Base-by-base conservation (phyloP, 2,888 invertebrate species). In the Amblyteles armatorius region DNA sequence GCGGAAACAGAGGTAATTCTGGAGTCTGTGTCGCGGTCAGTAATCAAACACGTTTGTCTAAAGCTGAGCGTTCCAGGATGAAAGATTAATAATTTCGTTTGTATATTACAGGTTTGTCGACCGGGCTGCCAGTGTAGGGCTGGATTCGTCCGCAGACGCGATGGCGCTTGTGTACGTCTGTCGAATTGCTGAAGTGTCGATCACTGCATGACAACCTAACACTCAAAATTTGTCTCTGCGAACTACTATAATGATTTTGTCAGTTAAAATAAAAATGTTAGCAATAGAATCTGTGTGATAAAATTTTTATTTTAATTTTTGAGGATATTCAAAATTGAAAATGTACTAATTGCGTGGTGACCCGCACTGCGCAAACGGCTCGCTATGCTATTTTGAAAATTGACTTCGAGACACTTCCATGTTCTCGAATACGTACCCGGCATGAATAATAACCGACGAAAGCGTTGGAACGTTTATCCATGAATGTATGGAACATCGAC, bases 91-190 rank as follows among this genome's bases (percentile, higher is more conserved):
- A 19, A 3, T 55, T 71, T 29, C 2, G 16, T 52, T 48, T 4
- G 0, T 71, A 52, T 16, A 4, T 65, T 36, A 9, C 67, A 77
- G 76, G 3, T n/a, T 11, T 77, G 67, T 22, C 0, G 29, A 3
- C 6, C 2, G 22, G 76, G 76, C 36, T 77, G 67, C 36, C 22
- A 55, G 22, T 77, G 67, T 48, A 48, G 3, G 6, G 19, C 3
- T 7, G 22, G 55, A 7, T 55, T 55, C n/a, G 9, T 55, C 6
- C 22, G n/a, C 9, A 55, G 22, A n/a, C 3, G 55, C 22, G 22
- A 22, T 55, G 22, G 55, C 11, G n/a, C 22, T 6, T 55, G 55
- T 22, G 55, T 22, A 19, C 19, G 7, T 52, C 3, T 5, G 7
- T 19, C n/a, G 2, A 16, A 55, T 55, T 55, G 55, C 22, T 55